phyloP scores from a whole-genome alignment of 2,797 vertebrate genomes.

The Microctenopoma steveboyesi region DNA sequence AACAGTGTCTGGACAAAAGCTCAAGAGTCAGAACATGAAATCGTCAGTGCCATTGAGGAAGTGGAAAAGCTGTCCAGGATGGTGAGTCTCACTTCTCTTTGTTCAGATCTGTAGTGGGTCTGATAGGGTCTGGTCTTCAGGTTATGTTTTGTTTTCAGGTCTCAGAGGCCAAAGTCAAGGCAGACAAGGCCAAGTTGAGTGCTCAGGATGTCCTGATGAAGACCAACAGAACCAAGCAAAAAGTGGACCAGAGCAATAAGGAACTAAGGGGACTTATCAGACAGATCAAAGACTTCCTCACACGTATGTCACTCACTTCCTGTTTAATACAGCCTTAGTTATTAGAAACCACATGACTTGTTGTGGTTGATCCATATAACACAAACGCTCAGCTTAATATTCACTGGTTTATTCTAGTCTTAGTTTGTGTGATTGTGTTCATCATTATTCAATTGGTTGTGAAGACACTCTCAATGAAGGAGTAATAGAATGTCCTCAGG shows the following conservation, averaged over 20 bases:
- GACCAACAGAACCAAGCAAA: constrained; percentile 91
- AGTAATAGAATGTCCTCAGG: too few species aligned
- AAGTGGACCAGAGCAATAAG: constrained; percentile 91
- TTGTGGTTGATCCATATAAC: not conserved
- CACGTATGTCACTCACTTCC: constrained; percentile 81
- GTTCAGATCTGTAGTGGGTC: not conserved
- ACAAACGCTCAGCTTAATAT: too few species aligned
- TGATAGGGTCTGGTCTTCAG: too few species aligned
- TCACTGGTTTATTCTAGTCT: too few species aligned
- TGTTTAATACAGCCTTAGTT: not conserved
- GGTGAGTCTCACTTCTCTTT: constrained; percentile 77
- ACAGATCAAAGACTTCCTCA: constrained; percentile 95
- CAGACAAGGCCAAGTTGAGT: constrained; percentile 91
- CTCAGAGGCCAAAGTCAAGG: constrained; percentile 90
- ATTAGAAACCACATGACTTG: not conserved
- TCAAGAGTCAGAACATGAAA: constrained; percentile 89
- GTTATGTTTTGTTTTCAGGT: constrained; percentile 79
- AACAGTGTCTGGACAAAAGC: constrained; percentile 87
- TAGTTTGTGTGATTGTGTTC: too few species aligned
- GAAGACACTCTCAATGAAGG: too few species aligned
- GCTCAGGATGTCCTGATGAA: constrained; percentile 90
- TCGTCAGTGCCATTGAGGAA: constrained; percentile 90
- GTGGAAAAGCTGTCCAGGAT: constrained; percentile 95
- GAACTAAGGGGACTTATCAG: constrained; percentile 92
- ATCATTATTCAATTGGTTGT: too few species aligned